phyloP scores from a whole-genome alignment of 2,113 vertebrate genomes.

The Synchiropus splendidus region DNA sequence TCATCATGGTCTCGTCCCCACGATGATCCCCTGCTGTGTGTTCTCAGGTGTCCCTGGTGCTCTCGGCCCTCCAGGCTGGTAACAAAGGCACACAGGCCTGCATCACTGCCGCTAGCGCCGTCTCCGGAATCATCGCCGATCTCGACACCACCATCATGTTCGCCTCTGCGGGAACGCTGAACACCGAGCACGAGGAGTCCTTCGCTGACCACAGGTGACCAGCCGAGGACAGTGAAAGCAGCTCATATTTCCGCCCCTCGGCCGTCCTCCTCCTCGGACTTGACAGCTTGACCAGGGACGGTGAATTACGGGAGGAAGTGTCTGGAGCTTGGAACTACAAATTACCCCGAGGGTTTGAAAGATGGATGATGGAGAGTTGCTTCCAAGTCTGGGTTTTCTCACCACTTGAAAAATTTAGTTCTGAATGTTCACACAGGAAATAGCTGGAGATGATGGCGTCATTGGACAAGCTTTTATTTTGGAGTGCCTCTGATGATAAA shows the following conservation, averaged over 20 bases:
- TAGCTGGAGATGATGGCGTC: too few species aligned
- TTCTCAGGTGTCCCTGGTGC: constrained; percentile 86
- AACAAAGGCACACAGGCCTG: constrained; percentile 97
- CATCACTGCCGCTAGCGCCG: constrained; percentile 89
- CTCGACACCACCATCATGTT: constrained; percentile 99
- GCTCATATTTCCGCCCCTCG: neutral
- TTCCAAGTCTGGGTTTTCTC: too few species aligned
- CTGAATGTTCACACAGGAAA: too few species aligned
- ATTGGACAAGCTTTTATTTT: too few species aligned
- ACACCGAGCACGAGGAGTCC: constrained; percentile 89
- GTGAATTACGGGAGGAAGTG: constrained; percentile 10
- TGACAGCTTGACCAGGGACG: constrained; percentile 31
- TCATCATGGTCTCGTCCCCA: constrained; percentile 2
- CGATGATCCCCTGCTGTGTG: constrained; percentile 8
- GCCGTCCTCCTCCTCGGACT: constrained; percentile 11
- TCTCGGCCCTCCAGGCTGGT: constrained; percentile 93
- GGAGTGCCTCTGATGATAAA: too few species aligned
- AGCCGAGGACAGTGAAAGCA: constrained; percentile 2
- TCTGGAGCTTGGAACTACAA: constrained; percentile 27
- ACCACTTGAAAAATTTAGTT: neutral
- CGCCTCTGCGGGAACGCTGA: constrained; percentile 91
- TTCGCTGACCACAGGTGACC: constrained; percentile 93
- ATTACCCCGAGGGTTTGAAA: constrained; percentile 27
- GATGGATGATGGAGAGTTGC: neutral
- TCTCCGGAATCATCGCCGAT: constrained; percentile 95